phyloP scores from a whole-genome alignment of 2,113 vertebrate species.

The Hydrochoerus hydrochaeris region DNA sequence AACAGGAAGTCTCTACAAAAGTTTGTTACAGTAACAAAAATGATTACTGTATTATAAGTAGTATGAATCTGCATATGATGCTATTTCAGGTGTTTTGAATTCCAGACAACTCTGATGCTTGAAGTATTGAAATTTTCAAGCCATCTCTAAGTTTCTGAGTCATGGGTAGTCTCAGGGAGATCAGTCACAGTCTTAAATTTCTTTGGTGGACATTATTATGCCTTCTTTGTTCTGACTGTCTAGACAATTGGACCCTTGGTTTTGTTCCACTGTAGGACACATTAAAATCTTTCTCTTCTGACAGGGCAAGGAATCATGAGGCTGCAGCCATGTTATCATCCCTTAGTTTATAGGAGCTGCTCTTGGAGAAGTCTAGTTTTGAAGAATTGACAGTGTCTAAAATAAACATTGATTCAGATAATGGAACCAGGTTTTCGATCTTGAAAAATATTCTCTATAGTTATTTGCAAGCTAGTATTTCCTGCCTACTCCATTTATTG shows the following conservation, averaged over 20 bases:
- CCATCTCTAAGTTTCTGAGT: not conserved
- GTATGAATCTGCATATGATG: not conserved
- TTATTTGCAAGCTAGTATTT: not conserved
- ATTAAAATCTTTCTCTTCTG: not conserved
- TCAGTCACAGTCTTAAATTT: not conserved
- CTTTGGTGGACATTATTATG: not conserved
- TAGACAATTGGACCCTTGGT: not conserved
- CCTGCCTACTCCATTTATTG: not conserved
- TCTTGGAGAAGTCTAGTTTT: not conserved
- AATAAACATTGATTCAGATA: not conserved
- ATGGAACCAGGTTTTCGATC: not conserved
- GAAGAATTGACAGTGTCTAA: not conserved
- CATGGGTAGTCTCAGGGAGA: not conserved
- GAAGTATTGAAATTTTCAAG: not conserved
- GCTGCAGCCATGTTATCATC: not conserved
- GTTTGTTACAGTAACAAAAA: not conserved
- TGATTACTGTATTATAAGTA: not conserved
- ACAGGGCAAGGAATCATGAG: not conserved
- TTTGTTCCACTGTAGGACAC: not conserved
- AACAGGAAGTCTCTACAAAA: not conserved
- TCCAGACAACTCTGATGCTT: not conserved
- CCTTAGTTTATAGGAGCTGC: not conserved
- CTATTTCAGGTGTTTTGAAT: not conserved
- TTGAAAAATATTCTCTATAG: not conserved
- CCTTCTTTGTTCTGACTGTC: not conserved